These are phyloP conservation scores for Callopanchax toddi DNA, from an alignment of 2,113 vertebrate genomes.

Conservation along the genomic window DNA sequence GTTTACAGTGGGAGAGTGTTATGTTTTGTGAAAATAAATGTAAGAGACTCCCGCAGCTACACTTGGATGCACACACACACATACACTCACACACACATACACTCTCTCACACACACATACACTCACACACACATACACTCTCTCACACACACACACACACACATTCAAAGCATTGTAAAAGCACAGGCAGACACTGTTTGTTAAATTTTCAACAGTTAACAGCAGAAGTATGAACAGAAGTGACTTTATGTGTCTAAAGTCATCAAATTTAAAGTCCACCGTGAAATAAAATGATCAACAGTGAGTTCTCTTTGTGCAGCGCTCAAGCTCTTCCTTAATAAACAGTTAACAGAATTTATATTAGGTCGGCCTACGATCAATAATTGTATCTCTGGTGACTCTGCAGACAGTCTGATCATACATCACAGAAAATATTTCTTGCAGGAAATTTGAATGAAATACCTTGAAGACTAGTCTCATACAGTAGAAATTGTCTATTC, in stretches of 20 bases:
- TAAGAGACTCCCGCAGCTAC: conserved; percentile 47
- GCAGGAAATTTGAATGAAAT: conserved; percentile 70
- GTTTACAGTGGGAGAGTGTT: conserved; percentile 71
- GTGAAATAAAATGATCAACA: conserved; percentile 68
- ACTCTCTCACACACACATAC: not conserved
- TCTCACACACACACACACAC: conserved; percentile 6
- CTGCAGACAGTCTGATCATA: conserved; percentile 72
- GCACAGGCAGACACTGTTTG: conserved; percentile 34
- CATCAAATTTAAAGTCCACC: conserved; percentile 52
- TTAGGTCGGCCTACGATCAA: conserved; percentile 74
- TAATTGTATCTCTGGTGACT: conserved; percentile 71
- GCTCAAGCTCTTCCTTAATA: conserved; percentile 66
- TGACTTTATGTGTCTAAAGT: conserved; percentile 38
- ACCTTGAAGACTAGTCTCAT: conserved; percentile 75
- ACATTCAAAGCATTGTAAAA: too few relatives aligned
- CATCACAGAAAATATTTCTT: conserved; percentile 66
- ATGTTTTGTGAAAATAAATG: conserved; percentile 70
- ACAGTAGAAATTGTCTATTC: conserved; percentile 70
- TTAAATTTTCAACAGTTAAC: conserved; percentile 54
- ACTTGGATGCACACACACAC: conserved; percentile 11
- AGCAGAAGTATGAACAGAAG: conserved; percentile 37
- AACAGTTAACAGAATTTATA: conserved; percentile 75
- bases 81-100: not conserved
- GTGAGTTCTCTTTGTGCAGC: conserved; percentile 60
- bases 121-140: conserved; percentile 6